Conservation (phyloP, 2,888 invertebrate genomes). For the Adelognathus sp. region DNA sequence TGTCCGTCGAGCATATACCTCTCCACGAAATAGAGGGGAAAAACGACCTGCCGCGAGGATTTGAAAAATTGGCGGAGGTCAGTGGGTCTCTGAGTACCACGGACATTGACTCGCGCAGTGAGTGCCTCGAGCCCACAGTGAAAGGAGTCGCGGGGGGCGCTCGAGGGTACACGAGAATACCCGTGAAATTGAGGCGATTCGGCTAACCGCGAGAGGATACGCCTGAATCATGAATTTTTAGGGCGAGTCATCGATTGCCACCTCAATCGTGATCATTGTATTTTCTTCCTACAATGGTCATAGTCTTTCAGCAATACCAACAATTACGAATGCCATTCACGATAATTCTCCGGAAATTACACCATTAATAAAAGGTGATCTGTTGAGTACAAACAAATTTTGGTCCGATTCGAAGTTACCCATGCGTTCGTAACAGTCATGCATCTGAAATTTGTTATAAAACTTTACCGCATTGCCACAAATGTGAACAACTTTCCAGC, state of each 20-base stretch:
- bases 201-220: conserved; percentile 33
- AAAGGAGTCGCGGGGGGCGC: conserved; percentile 41
- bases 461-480: too few relatives aligned
- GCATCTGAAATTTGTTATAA: too few relatives aligned
- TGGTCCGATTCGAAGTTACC: too few relatives aligned
- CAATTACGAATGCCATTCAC: too few relatives aligned
- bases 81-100: conserved; percentile 50
- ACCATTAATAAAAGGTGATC: too few relatives aligned
- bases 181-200: conserved; percentile 45
- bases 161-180: conserved; percentile 37
- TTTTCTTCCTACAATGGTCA: too few relatives aligned
- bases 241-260: background rate
- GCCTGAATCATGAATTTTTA: background rate
- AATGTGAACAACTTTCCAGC: too few relatives aligned
- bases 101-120: background rate
- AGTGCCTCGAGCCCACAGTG: conserved; percentile 23
- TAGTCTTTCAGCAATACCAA: too few relatives aligned
- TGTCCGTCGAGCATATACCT: conserved; percentile 40
- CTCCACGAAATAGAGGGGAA: conserved; percentile 24
- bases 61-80: conserved; percentile 55
- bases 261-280: background rate
- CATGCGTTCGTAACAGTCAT: too few relatives aligned
- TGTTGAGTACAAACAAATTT: too few relatives aligned
- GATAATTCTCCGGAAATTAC: too few relatives aligned
- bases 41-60: conserved; percentile 38